Evolutionary conservation across 2,113 vertebrate genomes (phyloP).

Genomic region (Muscicapa adusta): DNA sequence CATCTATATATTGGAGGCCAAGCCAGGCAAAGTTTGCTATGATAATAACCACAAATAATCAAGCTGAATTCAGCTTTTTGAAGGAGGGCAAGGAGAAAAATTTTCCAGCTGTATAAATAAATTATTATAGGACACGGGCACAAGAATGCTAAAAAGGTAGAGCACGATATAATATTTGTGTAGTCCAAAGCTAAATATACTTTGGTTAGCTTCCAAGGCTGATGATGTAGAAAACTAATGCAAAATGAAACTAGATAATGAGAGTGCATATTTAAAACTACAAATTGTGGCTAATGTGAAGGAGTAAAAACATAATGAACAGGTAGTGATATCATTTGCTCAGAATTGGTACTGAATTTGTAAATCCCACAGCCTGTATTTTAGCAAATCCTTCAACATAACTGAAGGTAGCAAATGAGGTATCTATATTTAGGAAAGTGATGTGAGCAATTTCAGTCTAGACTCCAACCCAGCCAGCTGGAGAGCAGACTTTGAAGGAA

Average conservation of each 20-base stretch:
- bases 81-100: background rate
- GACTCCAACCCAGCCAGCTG: background rate
- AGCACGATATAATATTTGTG: background rate
- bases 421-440: background rate
- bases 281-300: background rate
- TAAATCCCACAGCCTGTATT: background rate
- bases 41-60: background rate
- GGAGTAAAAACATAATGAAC: background rate
- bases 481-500: background rate
- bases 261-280: background rate
- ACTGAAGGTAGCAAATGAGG: background rate
- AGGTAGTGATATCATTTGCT: background rate
- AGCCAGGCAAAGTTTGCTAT: background rate
- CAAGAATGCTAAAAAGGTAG: background rate
- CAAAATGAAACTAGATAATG: background rate
- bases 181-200: background rate
- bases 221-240: background rate
- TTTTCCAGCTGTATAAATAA: background rate
- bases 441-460: background rate
- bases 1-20: background rate
- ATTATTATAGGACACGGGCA: background rate
- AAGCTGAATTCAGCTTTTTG: background rate
- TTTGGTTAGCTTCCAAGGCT: background rate
- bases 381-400: background rate
- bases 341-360: background rate